These are phyloP conservation scores for Sciurus niger DNA, from an alignment of 2,113 vertebrate species.

Conservation along the genomic window DNA sequence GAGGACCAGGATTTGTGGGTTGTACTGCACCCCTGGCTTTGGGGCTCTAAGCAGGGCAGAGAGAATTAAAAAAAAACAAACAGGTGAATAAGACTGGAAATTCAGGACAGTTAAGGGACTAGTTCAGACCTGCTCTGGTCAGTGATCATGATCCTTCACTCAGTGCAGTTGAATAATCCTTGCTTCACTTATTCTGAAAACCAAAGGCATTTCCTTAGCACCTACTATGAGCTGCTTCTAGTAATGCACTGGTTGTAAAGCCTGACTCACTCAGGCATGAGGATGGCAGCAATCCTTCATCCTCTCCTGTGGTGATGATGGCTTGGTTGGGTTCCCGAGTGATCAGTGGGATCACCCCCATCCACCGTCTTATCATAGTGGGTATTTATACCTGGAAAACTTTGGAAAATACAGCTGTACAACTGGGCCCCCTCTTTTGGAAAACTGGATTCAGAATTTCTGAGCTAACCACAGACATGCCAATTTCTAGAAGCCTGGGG, in stretches of 20 bases:
- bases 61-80: too few relatives aligned
- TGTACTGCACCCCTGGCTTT: background rate
- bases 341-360: background rate
- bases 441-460: background rate
- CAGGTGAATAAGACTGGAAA: background rate
- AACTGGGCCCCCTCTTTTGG: background rate
- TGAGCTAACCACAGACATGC: background rate
- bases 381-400: background rate
- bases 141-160: background rate
- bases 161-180: background rate
- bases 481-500: background rate
- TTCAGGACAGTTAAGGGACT: background rate
- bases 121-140: background rate
- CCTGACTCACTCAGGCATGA: too few relatives aligned
- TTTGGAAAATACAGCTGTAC: background rate
- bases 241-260: accelerated
- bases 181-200: background rate
- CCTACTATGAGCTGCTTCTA: too few relatives aligned
- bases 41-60: background rate
- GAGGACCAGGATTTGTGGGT: background rate
- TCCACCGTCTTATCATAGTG: background rate
- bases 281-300: accelerated
- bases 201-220: background rate
- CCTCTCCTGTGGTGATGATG: accelerated
- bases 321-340: accelerated